Evolutionary conservation across 2,888 invertebrate genomes (phyloP).

Genomic region (Icerya purchasi): DNA sequence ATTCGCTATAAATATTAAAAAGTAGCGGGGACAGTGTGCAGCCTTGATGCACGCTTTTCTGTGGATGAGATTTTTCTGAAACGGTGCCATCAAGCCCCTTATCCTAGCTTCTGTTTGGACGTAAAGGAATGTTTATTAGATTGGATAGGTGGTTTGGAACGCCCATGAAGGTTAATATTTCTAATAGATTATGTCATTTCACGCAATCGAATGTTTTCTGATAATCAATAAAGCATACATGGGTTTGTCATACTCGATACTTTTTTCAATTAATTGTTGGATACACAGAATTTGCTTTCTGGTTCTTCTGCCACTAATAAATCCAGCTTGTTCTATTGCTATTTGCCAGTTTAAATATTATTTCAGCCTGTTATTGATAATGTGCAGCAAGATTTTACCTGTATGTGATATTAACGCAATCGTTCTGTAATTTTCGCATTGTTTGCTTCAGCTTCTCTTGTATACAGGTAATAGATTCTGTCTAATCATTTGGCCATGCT

Average conservation of each 20-base stretch:
- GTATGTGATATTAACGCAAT: neutral
- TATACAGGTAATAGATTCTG: neutral
- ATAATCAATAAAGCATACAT: neutral
- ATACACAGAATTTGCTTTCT: neutral
- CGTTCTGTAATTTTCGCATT: neutral
- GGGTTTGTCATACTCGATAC: no score
- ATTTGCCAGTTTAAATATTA: neutral
- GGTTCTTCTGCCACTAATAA: no score
- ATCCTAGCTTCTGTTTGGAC: no score
- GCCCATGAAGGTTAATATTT: neutral
- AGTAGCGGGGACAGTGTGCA: neutral
- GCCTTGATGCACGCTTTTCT: neutral
- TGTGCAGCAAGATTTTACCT: neutral
- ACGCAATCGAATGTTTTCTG: neutral
- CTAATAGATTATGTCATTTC: neutral
- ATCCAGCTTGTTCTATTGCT: no score
- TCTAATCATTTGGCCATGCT: neutral
- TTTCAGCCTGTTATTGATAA: neutral
- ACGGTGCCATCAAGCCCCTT: neutral
- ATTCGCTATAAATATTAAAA: neutral
- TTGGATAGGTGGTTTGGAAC: neutral
- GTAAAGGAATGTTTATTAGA: neutral
- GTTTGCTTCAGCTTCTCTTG: neutral
- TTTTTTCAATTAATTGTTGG: neutral
- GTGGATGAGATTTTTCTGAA: neutral